A percentile compares a stretch with the other conserved stretches of the same genome.
Evolutionary conservation across 1,140 invertebrate genomes (phyloP).

Genomic region (Cyphomyrmex costatus): DNA sequence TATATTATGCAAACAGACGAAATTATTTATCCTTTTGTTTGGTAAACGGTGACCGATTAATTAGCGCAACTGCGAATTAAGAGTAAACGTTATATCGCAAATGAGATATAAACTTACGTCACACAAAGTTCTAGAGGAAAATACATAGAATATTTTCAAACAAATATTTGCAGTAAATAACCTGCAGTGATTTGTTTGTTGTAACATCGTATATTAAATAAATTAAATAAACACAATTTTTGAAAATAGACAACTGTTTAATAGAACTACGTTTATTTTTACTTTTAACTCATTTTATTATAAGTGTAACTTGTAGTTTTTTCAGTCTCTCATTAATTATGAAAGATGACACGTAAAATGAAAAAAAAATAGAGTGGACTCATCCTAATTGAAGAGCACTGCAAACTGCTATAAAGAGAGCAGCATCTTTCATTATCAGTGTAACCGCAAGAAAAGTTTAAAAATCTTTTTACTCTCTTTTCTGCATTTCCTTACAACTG

Average conservation of each 20-base stretch:
- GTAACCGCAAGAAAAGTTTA: slow-evolving; percentile 34
- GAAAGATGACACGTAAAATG: slow-evolving; percentile 5
- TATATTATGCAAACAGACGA: not conserved
- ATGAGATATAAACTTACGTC: not conserved
- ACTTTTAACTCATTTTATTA: not conserved
- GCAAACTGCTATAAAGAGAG: not conserved
- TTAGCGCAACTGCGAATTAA: not conserved
- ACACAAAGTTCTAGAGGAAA: not conserved
- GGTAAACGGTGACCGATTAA: not conserved
- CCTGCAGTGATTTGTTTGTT: not conserved
- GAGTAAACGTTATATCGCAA: not conserved
- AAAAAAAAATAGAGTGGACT: slow-evolving; percentile 37
- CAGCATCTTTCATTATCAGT: slow-evolving; percentile 47
- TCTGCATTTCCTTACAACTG: slow-evolving; percentile 20
- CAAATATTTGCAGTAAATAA: slow-evolving; percentile 25
- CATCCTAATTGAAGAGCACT: slow-evolving; percentile 46
- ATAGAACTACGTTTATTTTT: not conserved
- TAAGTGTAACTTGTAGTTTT: not conserved
- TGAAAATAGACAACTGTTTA: not conserved
- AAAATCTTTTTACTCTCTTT: slow-evolving; percentile 16
- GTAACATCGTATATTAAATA: not conserved
- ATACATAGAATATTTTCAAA: not conserved
- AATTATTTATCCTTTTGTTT: slow-evolving; percentile 27
- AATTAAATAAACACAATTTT: not conserved
- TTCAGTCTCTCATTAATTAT: slow-evolving; percentile 33